Conservation (phyloP, 2,113 vertebrate species). For the Hyla sarda region DNA sequence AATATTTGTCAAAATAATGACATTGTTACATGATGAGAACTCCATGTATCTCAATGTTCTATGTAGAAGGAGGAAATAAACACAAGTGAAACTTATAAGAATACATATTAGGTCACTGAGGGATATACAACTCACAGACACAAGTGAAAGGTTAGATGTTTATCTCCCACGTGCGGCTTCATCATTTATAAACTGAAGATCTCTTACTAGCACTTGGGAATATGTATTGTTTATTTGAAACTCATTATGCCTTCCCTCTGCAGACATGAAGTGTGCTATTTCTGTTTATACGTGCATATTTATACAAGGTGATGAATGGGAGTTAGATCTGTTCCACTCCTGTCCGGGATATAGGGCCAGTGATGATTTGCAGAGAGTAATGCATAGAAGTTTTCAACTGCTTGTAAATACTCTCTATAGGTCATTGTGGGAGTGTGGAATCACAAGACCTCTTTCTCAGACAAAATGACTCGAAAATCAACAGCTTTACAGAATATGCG, state of each 20-base stretch:
- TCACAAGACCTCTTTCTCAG: not conserved
- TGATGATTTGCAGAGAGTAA: conserved; percentile 14
- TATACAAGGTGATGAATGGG: conserved; percentile 59
- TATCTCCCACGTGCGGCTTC: conserved; percentile 57
- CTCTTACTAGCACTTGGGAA: conserved; percentile 57
- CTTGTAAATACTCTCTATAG: not conserved
- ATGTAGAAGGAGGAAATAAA: conserved; percentile 52
- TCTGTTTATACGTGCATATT: conserved; percentile 58
- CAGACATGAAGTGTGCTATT: conserved; percentile 54
- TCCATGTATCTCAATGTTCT: conserved; percentile 45
- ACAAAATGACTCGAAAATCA: not conserved
- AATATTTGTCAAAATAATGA: conserved; percentile 59
- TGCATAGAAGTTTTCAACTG: not conserved
- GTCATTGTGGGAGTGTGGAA: not conserved
- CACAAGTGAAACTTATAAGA: conserved; percentile 55
- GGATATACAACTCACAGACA: conserved; percentile 56
- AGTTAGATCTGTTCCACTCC: conserved; percentile 31
- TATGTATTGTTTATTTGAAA: conserved; percentile 60
- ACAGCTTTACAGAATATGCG: not conserved
- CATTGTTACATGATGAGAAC: conserved; percentile 56
- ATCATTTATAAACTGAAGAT: conserved; percentile 60
- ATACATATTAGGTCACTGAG: conserved; percentile 59
- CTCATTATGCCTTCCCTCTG: conserved; percentile 56
- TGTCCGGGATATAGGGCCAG: conserved; percentile 16
- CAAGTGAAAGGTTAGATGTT: conserved; percentile 60